These are phyloP conservation scores for Aplysia californica DNA, from an alignment of 1,140 invertebrate genomes.

Conservation along the genomic window DNA sequence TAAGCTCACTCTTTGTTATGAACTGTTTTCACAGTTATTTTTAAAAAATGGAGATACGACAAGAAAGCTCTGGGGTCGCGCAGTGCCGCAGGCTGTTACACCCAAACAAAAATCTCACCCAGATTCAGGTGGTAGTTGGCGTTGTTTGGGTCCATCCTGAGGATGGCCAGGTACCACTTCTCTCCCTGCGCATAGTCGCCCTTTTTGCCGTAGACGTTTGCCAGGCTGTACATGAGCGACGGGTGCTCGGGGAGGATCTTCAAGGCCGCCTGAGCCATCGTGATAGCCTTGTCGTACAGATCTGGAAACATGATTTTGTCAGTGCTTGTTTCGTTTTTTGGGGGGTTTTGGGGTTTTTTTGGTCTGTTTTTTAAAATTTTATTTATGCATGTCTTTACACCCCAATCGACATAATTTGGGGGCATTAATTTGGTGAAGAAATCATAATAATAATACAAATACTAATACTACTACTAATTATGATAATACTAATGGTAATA, in stretches of 20 bases:
- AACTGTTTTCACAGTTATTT: no score
- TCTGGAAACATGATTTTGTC: slow-evolving; percentile 65
- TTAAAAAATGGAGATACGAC: no score
- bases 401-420: not conserved
- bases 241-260: slow-evolving; percentile 76
- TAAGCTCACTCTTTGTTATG: no score
- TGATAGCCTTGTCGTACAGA: slow-evolving; percentile 76
- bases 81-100: no score
- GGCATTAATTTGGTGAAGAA: no score
- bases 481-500: no score
- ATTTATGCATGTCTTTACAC: not conserved
- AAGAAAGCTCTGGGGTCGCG: no score
- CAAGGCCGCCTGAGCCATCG: slow-evolving; percentile 77
- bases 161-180: slow-evolving; percentile 81
- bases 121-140: slow-evolving; percentile 86
- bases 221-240: slow-evolving; percentile 84
- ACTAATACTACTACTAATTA: no score
- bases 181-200: slow-evolving; percentile 83
- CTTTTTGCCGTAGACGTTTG: slow-evolving; percentile 88
- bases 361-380: not conserved
- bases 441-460: no score
- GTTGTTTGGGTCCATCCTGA: slow-evolving; percentile 76
- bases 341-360: no score
- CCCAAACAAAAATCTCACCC: slow-evolving; percentile 73
- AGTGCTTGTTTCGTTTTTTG: not conserved